These are phyloP conservation scores for Pelmatolapia mariae DNA, from an alignment of 2,113 vertebrate species.

Conservation along the genomic window DNA sequence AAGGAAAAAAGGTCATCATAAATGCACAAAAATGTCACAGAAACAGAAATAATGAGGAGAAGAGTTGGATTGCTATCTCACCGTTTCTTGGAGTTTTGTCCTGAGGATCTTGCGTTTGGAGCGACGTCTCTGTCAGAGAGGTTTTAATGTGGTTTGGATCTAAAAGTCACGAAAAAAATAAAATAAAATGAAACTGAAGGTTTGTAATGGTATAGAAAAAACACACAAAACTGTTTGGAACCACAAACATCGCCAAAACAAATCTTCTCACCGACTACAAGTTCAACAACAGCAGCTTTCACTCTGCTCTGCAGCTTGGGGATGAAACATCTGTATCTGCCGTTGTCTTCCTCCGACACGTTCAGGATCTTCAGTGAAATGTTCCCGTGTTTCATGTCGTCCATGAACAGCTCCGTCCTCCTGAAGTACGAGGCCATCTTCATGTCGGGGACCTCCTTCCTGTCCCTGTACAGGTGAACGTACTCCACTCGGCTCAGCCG, in stretches of 20 bases:
- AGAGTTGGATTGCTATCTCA: neutral
- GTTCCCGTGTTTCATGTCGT: neutral
- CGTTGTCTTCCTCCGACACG: neutral
- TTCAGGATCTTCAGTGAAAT: neutral
- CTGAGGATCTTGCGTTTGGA: neutral
- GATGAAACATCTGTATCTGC: neutral
- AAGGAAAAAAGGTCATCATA: accelerated
- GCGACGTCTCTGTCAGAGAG: accelerated
- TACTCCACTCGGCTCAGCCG: neutral
- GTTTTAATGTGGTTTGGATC: neutral
- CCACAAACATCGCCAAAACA: accelerated
- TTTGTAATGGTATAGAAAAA: neutral
- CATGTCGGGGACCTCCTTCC: neutral
- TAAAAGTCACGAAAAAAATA: neutral
- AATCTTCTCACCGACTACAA: neutral
- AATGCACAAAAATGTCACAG: neutral
- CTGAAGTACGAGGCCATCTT: neutral
- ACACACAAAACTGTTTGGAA: neutral
- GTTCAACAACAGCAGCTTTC: accelerated
- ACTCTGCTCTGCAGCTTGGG: accelerated
- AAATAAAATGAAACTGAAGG: neutral
- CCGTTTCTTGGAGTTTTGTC: accelerated
- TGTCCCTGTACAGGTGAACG: neutral
- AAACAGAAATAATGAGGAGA: neutral
- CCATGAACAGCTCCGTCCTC: neutral